phyloP scores from a whole-genome alignment of 1,140 invertebrate species.

The Magallana gigas region DNA sequence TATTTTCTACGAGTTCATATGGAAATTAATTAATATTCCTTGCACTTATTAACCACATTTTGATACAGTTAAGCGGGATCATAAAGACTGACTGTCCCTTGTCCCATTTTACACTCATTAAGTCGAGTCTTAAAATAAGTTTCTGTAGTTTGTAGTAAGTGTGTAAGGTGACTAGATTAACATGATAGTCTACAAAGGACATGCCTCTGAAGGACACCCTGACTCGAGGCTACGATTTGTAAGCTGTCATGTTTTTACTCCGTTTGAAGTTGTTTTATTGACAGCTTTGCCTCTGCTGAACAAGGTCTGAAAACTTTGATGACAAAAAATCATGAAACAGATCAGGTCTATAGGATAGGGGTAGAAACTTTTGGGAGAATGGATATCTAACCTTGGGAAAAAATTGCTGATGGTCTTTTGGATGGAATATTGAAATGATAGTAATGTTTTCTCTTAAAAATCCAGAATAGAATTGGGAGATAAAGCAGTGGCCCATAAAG shows the following conservation, averaged over 20 bases:
- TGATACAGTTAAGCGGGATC: too few relatives aligned
- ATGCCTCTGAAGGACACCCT: background rate
- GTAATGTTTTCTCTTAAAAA: slow-evolving; percentile 30
- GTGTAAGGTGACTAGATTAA: background rate
- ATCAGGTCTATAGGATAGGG: too few relatives aligned
- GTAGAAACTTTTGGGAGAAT: background rate
- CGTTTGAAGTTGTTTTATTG: slow-evolving; percentile 28
- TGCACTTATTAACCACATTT: too few relatives aligned
- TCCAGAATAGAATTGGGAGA: slow-evolving; percentile 19
- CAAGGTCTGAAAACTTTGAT: background rate
- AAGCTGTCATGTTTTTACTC: slow-evolving; percentile 20
- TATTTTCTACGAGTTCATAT: too few relatives aligned
- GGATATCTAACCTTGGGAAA: background rate
- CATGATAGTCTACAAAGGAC: background rate
- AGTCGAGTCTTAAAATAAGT: background rate
- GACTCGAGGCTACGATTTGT: background rate
- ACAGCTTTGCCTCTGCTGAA: background rate
- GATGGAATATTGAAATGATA: slow-evolving; percentile 8
- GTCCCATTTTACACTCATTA: too few relatives aligned
- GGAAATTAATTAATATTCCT: too few relatives aligned
- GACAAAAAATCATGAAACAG: too few relatives aligned
- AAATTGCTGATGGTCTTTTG: background rate
- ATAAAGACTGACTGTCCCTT: too few relatives aligned
- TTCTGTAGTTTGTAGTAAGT: background rate
- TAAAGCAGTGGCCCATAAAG: slow-evolving; percentile 11